These are phyloP conservation scores for Eucidaris tribuloides DNA, from an alignment of 35 echinoderm and acorn worm genomes.

Conservation along the genomic window DNA sequence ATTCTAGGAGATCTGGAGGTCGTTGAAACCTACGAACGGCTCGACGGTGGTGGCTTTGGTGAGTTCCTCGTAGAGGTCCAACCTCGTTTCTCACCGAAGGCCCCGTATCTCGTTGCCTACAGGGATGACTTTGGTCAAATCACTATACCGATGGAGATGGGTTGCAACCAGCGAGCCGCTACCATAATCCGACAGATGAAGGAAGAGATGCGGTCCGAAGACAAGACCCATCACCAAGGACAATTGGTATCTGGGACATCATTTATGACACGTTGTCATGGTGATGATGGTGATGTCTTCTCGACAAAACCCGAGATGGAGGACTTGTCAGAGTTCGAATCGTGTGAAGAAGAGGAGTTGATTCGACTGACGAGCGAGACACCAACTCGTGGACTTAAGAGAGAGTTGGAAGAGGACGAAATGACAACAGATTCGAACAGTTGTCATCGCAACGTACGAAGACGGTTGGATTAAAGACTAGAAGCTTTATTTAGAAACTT, in stretches of 20 bases:
- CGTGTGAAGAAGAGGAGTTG: background rate
- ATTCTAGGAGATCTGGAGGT: background rate
- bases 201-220: too few relatives aligned
- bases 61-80: background rate
- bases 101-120: background rate
- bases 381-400: background rate
- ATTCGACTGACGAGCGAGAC: background rate
- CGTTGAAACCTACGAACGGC: background rate
- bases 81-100: background rate
- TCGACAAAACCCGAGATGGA: background rate
- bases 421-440: background rate
- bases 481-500: too few relatives aligned
- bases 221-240: background rate
- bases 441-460: background rate
- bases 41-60: background rate
- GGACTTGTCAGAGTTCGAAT: background rate
- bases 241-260: background rate
- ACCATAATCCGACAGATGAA: background rate
- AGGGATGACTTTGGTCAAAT: background rate
- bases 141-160: background rate
- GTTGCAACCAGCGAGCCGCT: slow-evolving; percentile 8
- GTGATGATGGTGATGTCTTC: background rate
- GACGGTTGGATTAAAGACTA: too few relatives aligned
- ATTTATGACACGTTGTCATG: background rate
- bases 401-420: background rate